Percentiles rank a stretch among this genome's conserved stretches.
phyloP scores from a whole-genome alignment of 2,888 invertebrate genomes.

The Hermaeophaga mercurialis region DNA sequence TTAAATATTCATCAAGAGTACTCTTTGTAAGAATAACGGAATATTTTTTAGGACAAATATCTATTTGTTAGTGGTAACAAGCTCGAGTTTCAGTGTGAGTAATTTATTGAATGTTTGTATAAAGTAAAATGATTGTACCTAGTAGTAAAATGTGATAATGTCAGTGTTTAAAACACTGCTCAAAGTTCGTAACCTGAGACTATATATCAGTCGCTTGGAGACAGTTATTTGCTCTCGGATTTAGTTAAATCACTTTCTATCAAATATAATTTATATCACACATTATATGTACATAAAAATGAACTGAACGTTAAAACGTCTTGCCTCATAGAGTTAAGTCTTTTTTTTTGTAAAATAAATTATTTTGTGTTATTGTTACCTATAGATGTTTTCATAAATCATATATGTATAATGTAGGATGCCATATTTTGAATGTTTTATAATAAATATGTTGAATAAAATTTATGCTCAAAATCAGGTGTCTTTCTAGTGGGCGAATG shows the following conservation, averaged over 20 bases:
- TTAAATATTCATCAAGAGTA: no score
- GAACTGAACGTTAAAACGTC: conserved; percentile 43
- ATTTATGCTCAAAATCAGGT: conserved; percentile 18
- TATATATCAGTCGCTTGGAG: conserved; percentile 7
- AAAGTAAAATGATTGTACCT: no score
- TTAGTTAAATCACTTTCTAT: conserved; percentile 26
- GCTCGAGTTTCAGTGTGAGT: no score
- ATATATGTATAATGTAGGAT: conserved; percentile 37
- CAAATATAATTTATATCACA: conserved; percentile 24
- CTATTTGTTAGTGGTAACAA: no score
- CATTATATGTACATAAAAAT: conserved; percentile 37
- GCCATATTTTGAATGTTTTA: conserved; percentile 44
- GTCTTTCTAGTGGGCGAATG: conserved; percentile 1
- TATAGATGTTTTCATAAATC: conserved; percentile 41
- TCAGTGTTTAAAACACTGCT: conserved; percentile 3
- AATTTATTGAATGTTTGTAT: no score
- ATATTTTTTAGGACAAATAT: no score
- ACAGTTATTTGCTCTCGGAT: conserved; percentile 27
- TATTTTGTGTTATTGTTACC: conserved; percentile 43
- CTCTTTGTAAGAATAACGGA: no score
- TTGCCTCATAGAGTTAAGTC: conserved; percentile 45
- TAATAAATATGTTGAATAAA: conserved; percentile 43
- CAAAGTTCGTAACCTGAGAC: neutral
- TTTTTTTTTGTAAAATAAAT: conserved; percentile 39
- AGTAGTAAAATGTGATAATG: neutral